Base-by-base conservation (phyloP, 2,113 vertebrate genomes). In the Caretta caretta region DNA sequence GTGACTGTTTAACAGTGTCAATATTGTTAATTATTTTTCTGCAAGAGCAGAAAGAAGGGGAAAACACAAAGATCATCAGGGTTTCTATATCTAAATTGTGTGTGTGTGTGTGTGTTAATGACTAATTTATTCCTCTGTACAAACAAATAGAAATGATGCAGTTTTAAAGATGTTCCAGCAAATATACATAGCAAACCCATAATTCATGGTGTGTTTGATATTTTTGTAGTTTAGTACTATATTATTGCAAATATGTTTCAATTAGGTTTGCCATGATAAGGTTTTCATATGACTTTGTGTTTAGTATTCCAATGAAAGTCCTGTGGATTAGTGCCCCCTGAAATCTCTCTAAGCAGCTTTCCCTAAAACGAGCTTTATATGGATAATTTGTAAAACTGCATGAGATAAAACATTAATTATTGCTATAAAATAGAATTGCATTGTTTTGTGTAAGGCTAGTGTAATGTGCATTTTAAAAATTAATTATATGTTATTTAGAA, bases 271-370 rank as follows among this genome's bases (percentile, higher is more conserved):
- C 50, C 8, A 0, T 62, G 91, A 35, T 79, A 7, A 86, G 24
- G 83, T 80, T 57, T 93, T 48, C 82, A 46, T 11, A 4, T 88
- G 93, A 90, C 50, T 1, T 53, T 20, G 80, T 38, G 80, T 83
- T 80, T 46, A 42, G 48, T 75, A 79, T 89, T 93, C 86, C 95
- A 96, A 86, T 0, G 1, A 87, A 90, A 97, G 62, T 56, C 95
- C 87, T 54, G 87, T 8, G n/a, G 96, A 96, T 97, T 94, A 96
- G 84, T 51, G 94, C 94, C 87, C 83, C 85, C 97, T 91, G 83
- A 95, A 97, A 97, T 90, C 93, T 51, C 56, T 1, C 84, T 95
- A 96, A 97, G 94, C 95, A 84, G 97, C 92, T 96, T 96, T 91
- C 78, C 80, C 78, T 93, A 84, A 95, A 90, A 96, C 4, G 56